Percentiles rank a stretch among this genome's conserved stretches.
Evolutionary conservation across 2,113 vertebrate genomes (phyloP).

Genomic region (Heterochromis multidens): DNA sequence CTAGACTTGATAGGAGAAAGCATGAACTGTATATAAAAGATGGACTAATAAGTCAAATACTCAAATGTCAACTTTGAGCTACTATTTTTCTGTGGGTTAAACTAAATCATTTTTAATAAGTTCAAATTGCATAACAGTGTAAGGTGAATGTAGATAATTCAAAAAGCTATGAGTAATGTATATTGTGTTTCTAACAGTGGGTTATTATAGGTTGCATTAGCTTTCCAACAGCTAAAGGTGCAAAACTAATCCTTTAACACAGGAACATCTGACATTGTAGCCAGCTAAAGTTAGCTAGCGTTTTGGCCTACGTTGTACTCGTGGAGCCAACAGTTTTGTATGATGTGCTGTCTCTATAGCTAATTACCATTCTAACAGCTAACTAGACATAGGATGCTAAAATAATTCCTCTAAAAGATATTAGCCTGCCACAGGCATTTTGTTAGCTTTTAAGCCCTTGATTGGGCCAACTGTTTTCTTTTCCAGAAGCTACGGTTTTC

Average conservation of each 20-base stretch:
- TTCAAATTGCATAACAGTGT: background rate
- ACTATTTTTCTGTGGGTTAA: background rate
- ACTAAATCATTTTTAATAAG: background rate
- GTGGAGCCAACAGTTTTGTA: background rate
- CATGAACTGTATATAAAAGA: background rate
- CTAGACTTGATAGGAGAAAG: background rate
- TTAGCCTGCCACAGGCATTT: background rate
- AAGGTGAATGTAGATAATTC: background rate
- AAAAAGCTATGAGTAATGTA: background rate
- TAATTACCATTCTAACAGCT: no score
- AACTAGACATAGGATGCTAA: background rate
- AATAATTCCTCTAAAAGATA: background rate
- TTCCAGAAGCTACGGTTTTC: no score
- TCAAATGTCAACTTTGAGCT: background rate
- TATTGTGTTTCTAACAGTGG: background rate
- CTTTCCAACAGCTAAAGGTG: background rate
- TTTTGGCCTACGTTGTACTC: background rate
- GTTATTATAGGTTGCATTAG: background rate
- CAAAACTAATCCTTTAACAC: background rate
- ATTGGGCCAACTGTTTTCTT: background rate
- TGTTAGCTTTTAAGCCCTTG: background rate
- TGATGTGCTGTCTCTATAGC: background rate
- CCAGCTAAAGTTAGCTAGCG: background rate
- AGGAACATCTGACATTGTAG: background rate
- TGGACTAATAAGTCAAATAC: background rate